Conservation (phyloP, 2,797 vertebrate species). For the Poeciliopsis infans region DNA sequence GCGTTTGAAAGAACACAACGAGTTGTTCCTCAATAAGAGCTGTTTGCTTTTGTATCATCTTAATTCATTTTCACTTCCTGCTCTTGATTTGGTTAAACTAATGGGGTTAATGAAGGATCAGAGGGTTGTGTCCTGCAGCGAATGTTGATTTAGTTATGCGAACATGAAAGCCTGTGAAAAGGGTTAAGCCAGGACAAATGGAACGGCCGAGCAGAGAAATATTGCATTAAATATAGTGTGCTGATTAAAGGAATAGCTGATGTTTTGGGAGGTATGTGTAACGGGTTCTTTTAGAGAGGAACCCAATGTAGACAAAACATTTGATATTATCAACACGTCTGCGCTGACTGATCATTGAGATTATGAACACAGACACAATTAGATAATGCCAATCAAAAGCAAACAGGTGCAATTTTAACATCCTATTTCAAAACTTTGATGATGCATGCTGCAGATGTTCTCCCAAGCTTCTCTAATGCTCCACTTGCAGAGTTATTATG, state of each 20-base stretch:
- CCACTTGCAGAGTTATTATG: not conserved
- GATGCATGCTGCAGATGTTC: not conserved
- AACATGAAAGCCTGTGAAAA: constrained; percentile 21
- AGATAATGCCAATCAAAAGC: not conserved
- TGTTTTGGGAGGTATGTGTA: constrained; percentile 1
- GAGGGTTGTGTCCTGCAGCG: constrained; percentile 23
- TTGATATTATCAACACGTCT: not conserved
- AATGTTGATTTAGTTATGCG: constrained; percentile 31
- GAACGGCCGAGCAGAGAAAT: constrained; percentile 14
- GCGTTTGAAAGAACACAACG: constrained; percentile 59
- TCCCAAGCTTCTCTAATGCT: not conserved
- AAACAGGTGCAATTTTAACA: not conserved
- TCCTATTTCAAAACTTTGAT: not conserved
- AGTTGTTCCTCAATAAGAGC: constrained; percentile 62
- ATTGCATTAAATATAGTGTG: constrained; percentile 22
- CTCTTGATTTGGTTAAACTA: constrained; percentile 50
- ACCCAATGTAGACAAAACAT: not conserved
- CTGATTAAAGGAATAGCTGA: constrained; percentile 43
- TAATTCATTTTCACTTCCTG: constrained; percentile 61
- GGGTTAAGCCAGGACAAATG: constrained; percentile 4
- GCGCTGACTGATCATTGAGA: not conserved
- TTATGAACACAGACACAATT: not conserved
- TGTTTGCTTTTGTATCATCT: constrained; percentile 74
- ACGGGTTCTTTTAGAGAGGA: not conserved
- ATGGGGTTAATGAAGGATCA: constrained; percentile 60